Evolutionary conservation across 2,888 invertebrate genomes (phyloP).

Genomic region (Abrostola triplasia): DNA sequence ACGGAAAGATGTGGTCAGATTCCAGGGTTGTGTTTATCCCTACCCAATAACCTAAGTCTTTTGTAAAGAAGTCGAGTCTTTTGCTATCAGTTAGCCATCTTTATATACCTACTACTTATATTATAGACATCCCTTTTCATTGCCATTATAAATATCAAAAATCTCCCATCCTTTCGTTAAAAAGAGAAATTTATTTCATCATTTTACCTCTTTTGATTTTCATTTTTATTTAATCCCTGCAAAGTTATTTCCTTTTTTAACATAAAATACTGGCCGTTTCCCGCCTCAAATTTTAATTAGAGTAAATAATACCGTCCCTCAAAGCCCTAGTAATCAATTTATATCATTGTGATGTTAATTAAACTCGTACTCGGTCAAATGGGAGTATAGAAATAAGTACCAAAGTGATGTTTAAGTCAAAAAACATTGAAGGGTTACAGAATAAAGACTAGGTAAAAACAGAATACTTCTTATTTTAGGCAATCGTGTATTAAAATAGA

Average conservation of each 20-base stretch:
- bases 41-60: too few species aligned
- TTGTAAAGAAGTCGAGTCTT: too few species aligned
- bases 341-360: constrained; percentile 37
- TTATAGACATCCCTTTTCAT: too few species aligned
- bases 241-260: constrained; percentile 10
- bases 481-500: neutral
- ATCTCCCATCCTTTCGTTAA: neutral
- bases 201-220: neutral
- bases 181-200: constrained; percentile 8
- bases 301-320: constrained; percentile 17
- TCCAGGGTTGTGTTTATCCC: too few species aligned
- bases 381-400: constrained; percentile 9
- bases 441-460: too few species aligned
- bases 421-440: too few species aligned
- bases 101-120: too few species aligned
- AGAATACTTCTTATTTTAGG: too few species aligned
- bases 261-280: constrained; percentile 13
- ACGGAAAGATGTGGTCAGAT: too few species aligned
- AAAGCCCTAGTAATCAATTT: constrained; percentile 28
- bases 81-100: too few species aligned
- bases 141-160: neutral
- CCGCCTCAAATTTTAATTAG: constrained; percentile 17
- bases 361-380: constrained; percentile 27
- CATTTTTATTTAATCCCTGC: constrained; percentile 1
- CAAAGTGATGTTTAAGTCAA: too few species aligned